phyloP scores from a whole-genome alignment of 2,888 invertebrate species.

The Girardia tigrina region DNA sequence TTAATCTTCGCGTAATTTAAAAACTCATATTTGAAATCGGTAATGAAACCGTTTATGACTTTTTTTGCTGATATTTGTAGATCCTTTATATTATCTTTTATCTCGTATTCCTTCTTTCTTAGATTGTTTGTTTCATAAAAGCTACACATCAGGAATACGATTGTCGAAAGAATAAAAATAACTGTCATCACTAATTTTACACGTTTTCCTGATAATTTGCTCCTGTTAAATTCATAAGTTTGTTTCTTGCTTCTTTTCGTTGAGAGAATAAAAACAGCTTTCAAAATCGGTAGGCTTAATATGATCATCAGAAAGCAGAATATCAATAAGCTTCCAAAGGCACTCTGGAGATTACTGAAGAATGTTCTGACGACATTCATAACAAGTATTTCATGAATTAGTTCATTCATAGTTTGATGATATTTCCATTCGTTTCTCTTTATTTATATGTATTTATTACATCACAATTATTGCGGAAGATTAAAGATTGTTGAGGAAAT shows the following conservation, averaged over 20 bases:
- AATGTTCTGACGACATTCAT: no score
- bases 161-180: not conserved
- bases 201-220: not conserved
- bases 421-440: no score
- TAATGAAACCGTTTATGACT: not conserved
- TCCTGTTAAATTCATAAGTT: constrained; percentile 12
- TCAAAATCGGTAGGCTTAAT: not conserved
- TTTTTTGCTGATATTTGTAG: not conserved
- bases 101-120: not conserved
- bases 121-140: not conserved
- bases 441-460: no score
- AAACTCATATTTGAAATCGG: not conserved
- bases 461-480: no score
- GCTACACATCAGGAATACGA: not conserved
- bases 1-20: not conserved
- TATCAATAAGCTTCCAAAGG: no score
- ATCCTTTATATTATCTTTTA: not conserved
- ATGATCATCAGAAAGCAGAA: not conserved
- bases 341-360: no score
- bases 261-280: not conserved
- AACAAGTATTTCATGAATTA: no score
- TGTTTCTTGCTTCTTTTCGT: not conserved
- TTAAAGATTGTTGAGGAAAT: no score
- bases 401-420: no score
- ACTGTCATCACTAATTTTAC: not conserved